Evolutionary conservation across 1,140 invertebrate species (phyloP), one percentile per base, ranked within the genome.

Genomic region (Cydia splendana): DNA sequence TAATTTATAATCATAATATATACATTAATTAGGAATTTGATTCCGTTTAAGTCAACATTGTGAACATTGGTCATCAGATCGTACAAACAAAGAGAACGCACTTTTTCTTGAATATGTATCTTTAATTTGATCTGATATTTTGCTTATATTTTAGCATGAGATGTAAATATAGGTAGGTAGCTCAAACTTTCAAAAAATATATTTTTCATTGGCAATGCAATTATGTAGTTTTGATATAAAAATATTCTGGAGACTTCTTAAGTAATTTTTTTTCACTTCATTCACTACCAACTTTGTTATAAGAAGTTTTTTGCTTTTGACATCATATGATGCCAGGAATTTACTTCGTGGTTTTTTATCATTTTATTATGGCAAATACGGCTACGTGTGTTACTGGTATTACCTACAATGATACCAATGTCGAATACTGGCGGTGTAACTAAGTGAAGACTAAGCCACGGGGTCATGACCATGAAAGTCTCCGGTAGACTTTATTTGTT

Each of bases 121-220:
- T 71, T 71, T 3, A 71, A 24, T 71, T 71, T 34, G 67, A 71
- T 71, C 67, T 71, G 67, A 71, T 4, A 20, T 71, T 12, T 42
- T 38, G n/a, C 67, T 71, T 71, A 38, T 45, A 10, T 62, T 62
- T 10, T 20, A 62, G 15, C 57, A 62, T 12, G 30, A 38, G 15
- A 69, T 71, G 67, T 71, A 42, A 20, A 42, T 71, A 71, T 71
- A 71, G 3, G 38, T 38, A 71, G 30, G 67, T 38, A 71, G 67
- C n/a, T 38, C 13, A 38, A 71, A 71, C 67, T 20, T 71, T 18
- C n/a, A 42, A 34, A 42, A 9, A 12, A 18, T n/a, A 45, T 34
- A 42, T 71, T 34, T 42, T 34, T 45, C 30, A 18, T 71, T 71
- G 67, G 28, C 34, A 71, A 71, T 42, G 57, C 20, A 24, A 24